Evolutionary conservation across 2,113 vertebrate genomes (phyloP).

Genomic region (Collichthys lucidus): DNA sequence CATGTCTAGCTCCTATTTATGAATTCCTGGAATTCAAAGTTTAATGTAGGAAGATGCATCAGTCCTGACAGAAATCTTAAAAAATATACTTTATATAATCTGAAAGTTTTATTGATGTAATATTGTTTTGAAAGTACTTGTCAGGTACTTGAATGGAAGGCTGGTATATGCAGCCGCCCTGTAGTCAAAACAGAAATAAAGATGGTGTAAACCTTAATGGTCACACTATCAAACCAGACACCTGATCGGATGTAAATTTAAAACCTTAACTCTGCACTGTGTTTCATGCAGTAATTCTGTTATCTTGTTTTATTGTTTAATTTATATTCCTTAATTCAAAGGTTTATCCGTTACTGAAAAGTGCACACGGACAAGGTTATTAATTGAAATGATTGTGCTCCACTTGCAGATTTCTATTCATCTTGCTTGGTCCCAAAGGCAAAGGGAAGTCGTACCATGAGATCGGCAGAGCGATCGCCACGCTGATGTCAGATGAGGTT

Average conservation of each 20-base stretch:
- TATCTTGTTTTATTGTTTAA: neutral
- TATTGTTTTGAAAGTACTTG: no score
- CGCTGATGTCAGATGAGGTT: conserved; percentile 98
- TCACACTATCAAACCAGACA: neutral
- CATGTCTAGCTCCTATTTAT: neutral
- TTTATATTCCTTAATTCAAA: neutral
- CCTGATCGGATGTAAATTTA: neutral
- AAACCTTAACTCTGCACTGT: neutral
- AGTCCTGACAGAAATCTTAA: neutral
- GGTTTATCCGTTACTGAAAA: neutral
- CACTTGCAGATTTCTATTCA: conserved; percentile 93
- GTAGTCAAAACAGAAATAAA: neutral
- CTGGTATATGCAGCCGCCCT: neutral
- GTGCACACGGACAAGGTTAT: no score
- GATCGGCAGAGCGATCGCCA: conserved; percentile 97
- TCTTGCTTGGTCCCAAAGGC: conserved; percentile 97
- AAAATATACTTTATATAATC: neutral
- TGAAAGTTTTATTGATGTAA: no score
- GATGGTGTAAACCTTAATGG: neutral
- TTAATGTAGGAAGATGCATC: neutral
- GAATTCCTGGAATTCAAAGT: no score
- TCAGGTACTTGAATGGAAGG: neutral
- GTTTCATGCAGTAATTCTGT: neutral
- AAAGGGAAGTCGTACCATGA: conserved; percentile 98
- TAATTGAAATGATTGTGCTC: neutral